Conservation (phyloP, 2,797 vertebrate genomes). For the Chromobotia macracanthus region DNA sequence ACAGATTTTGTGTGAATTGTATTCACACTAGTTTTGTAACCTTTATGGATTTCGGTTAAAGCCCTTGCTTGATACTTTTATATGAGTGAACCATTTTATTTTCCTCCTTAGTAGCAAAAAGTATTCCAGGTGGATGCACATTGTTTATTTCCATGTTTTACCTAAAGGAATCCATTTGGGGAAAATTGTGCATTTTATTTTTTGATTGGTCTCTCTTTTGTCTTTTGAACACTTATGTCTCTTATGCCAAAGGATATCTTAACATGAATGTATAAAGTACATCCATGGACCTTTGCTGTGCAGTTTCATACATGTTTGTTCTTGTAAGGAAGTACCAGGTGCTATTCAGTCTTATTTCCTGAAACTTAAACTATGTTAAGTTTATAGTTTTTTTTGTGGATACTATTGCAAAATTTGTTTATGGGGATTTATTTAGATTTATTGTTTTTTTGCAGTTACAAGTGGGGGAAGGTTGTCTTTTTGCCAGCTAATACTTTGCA, state of each 20-base stretch:
- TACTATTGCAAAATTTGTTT: slow-evolving; percentile 7
- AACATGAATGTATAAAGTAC: slow-evolving; percentile 45
- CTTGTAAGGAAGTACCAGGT: not conserved
- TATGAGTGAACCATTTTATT: not conserved
- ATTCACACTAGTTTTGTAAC: slow-evolving; percentile 19
- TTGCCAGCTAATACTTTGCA: not conserved
- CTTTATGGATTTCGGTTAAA: slow-evolving; percentile 11
- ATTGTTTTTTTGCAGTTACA: not conserved
- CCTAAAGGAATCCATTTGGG: not conserved
- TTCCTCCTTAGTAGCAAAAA: slow-evolving; percentile 11
- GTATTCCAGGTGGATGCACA: slow-evolving; percentile 19
- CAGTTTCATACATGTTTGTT: slow-evolving; percentile 4
- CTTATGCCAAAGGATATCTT: slow-evolving; percentile 74
- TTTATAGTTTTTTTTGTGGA: slow-evolving; percentile 9
- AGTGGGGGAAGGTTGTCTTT: not conserved
- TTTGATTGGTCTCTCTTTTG: slow-evolving; percentile 2
- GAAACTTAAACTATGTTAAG: slow-evolving; percentile 35
- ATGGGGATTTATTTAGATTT: slow-evolving; percentile 19
- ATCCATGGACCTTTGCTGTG: not conserved
- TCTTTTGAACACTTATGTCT: slow-evolving; percentile 38
- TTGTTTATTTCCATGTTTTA: slow-evolving; percentile 34
- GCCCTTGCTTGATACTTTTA: slow-evolving; percentile 9
- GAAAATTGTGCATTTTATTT: not conserved
- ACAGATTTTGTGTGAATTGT: slow-evolving; percentile 26
- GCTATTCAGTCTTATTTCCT: slow-evolving; percentile 55